phyloP scores from a whole-genome alignment of 1,140 invertebrate genomes.

The Ruditapes philippinarum region DNA sequence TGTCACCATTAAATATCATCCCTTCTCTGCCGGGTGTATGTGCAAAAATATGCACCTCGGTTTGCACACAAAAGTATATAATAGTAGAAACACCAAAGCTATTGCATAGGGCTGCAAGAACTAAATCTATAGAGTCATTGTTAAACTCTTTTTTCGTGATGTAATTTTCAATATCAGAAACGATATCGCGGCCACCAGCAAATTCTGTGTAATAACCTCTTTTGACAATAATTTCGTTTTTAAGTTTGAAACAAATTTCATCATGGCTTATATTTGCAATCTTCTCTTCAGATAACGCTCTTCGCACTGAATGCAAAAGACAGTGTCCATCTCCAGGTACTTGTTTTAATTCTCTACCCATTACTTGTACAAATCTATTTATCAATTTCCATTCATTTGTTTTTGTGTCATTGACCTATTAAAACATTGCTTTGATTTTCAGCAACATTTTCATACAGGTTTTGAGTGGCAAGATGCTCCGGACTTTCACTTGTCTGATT shows the following conservation, averaged over 20 bases:
- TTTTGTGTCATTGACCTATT: too few species aligned
- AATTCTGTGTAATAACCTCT: not conserved
- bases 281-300: not conserved
- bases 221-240: not conserved
- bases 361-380: not conserved
- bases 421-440: not conserved
- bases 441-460: not conserved
- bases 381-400: not conserved
- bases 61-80: not conserved
- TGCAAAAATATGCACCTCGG: not conserved
- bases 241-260: not conserved
- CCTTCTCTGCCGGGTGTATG: conserved; percentile 6
- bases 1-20: conserved; percentile 11
- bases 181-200: not conserved
- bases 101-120: conserved; percentile 24
- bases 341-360: not conserved
- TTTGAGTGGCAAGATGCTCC: not conserved
- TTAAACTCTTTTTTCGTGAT: not conserved
- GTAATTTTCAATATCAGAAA: conserved; percentile 21
- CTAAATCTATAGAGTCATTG: not conserved
- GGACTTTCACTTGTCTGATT: not conserved
- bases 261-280: not conserved
- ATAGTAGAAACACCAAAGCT: not conserved
- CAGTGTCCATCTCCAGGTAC: conserved; percentile 18
- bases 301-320: conserved; percentile 2